Conservation (phyloP, 2,113 vertebrate species). For the Euleptes europaea region DNA sequence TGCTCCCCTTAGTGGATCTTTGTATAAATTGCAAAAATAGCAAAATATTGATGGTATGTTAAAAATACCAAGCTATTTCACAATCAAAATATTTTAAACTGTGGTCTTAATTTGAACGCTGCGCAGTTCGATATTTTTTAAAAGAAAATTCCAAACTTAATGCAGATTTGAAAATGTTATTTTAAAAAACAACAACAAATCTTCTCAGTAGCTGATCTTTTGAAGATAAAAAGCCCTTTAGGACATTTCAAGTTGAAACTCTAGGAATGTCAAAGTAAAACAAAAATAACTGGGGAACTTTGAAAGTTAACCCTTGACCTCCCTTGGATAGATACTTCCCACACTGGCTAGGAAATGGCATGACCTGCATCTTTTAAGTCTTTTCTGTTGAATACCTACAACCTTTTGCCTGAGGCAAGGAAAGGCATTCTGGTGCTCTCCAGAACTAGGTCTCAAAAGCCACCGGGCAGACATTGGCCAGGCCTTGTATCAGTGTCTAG, state of each 20-base stretch:
- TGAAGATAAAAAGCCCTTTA: neutral
- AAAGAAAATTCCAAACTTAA: neutral
- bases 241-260: neutral
- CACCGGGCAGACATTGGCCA: neutral
- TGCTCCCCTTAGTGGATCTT: conserved; percentile 15
- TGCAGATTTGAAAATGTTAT: neutral
- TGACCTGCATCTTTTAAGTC: neutral
- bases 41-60: neutral
- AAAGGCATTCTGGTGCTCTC: neutral
- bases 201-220: neutral
- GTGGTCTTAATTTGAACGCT: neutral
- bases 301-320: neutral
- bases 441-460: neutral
- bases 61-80: neutral
- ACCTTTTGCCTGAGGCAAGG: neutral
- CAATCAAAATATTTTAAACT: neutral
- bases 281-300: neutral
- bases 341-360: neutral
- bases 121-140: too few relatives aligned
- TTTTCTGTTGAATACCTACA: neutral
- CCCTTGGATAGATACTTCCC: neutral
- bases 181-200: neutral
- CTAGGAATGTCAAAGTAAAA: neutral
- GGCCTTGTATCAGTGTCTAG: neutral
- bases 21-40: neutral